Conservation (phyloP, 2,888 invertebrate species). For the Eupelmus urozonus region DNA sequence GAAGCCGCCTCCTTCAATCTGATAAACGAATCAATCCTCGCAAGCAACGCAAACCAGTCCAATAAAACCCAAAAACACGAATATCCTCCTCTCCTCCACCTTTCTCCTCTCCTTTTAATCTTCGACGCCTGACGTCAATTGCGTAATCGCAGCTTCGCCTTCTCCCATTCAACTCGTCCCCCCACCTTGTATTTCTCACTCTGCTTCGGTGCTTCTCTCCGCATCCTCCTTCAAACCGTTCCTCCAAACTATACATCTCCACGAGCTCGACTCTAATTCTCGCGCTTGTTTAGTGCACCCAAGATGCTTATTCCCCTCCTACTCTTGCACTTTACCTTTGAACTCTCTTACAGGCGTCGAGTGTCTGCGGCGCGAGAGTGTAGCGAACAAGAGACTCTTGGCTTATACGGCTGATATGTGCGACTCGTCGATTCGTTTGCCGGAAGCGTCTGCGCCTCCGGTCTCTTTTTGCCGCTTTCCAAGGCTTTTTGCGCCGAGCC, state of each 20-base stretch:
- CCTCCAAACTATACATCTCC: neutral
- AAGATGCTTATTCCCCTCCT: slow-evolving; percentile 14
- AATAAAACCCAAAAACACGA: no score
- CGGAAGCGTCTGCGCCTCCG: no score
- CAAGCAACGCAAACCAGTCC: no score
- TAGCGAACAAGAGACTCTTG: no score
- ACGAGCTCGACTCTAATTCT: slow-evolving; percentile 1
- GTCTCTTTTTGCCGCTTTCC: neutral
- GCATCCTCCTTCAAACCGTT: neutral
- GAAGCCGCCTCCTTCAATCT: no score
- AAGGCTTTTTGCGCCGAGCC: no score
- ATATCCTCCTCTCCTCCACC: no score
- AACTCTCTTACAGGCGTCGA: neutral
- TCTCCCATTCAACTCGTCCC: neutral
- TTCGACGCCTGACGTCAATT: no score
- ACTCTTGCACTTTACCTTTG: slow-evolving; percentile 1
- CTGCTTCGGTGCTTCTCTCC: neutral
- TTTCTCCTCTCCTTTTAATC: no score
- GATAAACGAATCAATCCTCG: no score
- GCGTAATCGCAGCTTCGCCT: slow-evolving; percentile 22
- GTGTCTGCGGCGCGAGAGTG: neutral
- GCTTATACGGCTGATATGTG: neutral
- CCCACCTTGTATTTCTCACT: neutral
- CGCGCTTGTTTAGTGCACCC: slow-evolving; percentile 21
- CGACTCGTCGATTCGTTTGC: no score